A percentile compares a stretch with the other conserved stretches of the same genome.
phyloP scores from a whole-genome alignment of 2,797 vertebrate species.

The Falco berigora region DNA sequence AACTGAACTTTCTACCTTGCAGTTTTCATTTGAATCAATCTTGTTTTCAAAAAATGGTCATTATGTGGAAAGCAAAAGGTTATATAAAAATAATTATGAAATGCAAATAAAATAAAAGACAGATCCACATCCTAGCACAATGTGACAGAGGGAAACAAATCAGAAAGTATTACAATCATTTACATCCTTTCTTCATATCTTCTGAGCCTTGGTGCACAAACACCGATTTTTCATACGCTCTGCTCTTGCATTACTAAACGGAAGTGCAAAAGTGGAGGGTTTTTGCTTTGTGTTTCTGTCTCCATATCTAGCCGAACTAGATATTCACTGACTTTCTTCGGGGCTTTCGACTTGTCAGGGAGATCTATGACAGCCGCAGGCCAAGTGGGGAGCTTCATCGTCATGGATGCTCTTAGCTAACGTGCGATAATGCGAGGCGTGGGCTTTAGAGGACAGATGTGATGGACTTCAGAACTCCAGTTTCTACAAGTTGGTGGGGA shows the following conservation, averaged over 20 bases:
- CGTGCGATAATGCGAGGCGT: background rate
- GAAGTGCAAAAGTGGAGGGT: background rate
- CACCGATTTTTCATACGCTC: background rate
- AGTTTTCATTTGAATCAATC: background rate
- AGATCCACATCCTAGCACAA: background rate
- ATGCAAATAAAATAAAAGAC: conserved; percentile 11
- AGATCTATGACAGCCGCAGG: background rate
- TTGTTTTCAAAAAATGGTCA: background rate
- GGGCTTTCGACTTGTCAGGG: background rate
- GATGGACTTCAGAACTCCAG: background rate
- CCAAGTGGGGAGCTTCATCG: background rate
- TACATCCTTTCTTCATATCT: background rate
- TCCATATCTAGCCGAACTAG: background rate
- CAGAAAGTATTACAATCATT: background rate
- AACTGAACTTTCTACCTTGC: background rate
- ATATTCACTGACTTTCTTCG: background rate
- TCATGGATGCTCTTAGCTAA: background rate
- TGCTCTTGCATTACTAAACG: background rate
- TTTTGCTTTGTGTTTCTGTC: background rate
- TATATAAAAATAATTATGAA: background rate
- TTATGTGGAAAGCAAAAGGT: background rate
- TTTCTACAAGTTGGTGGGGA: background rate
- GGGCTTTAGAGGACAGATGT: background rate
- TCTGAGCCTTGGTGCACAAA: background rate
- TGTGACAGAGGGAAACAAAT: background rate